Evolutionary conservation across 2,797 vertebrate species (phyloP).

Genomic region (Gallirallus australis): DNA sequence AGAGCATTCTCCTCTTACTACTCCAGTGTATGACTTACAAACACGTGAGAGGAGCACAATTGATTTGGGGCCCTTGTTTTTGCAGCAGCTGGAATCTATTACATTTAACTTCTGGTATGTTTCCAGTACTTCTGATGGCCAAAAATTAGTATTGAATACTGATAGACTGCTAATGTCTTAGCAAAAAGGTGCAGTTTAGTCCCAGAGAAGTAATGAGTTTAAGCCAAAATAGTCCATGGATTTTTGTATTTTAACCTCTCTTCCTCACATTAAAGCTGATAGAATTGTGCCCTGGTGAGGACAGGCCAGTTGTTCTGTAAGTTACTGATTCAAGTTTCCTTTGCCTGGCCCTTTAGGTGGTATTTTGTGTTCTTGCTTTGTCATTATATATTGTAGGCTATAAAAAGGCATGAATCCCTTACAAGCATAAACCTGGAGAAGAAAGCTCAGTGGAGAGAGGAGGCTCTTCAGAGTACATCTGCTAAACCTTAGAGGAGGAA

Average conservation of each 20-base stretch:
- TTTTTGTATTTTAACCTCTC: neutral
- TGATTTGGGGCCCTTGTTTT: neutral
- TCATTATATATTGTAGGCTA: constrained; percentile 76
- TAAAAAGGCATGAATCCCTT: constrained; percentile 82
- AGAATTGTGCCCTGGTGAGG: neutral
- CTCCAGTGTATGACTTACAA: neutral
- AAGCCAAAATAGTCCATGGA: neutral
- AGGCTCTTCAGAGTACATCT: constrained; percentile 26
- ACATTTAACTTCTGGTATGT: neutral
- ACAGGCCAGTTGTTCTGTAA: neutral
- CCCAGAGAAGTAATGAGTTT: neutral
- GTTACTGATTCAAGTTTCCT: neutral
- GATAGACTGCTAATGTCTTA: neutral
- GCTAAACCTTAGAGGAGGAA: constrained; percentile 37
- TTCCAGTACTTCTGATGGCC: neutral
- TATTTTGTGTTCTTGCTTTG: neutral
- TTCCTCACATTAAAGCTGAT: neutral
- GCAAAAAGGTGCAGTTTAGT: neutral
- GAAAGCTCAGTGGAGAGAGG: constrained; percentile 86
- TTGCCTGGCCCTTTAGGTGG: neutral
- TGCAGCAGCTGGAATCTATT: neutral
- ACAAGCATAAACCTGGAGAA: constrained; percentile 84
- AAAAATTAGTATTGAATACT: neutral
- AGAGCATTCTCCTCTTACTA: neutral
- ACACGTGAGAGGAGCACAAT: neutral